Percentiles rank a stretch among this genome's conserved stretches.
Conservation (phyloP, 2,113 vertebrate genomes). For the Pogona vitticeps region DNA sequence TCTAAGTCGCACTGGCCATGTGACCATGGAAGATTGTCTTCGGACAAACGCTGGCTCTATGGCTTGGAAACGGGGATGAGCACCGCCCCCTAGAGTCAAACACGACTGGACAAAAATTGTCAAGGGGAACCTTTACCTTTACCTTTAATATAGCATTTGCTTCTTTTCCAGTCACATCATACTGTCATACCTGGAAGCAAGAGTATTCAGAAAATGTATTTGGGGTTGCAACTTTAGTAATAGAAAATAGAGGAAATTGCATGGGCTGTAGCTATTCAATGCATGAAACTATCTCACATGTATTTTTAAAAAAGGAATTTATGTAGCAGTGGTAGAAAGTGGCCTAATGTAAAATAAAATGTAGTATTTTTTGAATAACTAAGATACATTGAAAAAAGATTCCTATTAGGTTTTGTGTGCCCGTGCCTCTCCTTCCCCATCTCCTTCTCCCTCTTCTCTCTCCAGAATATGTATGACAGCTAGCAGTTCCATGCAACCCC, state of each 20-base stretch:
- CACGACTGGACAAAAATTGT: too few species aligned
- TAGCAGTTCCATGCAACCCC: conserved; percentile 25
- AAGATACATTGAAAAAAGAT: neutral
- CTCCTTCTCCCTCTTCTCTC: neutral
- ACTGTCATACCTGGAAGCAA: neutral
- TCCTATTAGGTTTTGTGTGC: neutral
- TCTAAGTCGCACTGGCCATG: too few species aligned
- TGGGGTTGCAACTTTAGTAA: neutral
- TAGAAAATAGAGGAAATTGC: neutral
- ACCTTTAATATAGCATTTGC: too few species aligned
- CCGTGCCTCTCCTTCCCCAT: neutral
- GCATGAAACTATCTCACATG: neutral
- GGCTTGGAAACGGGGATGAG: too few species aligned
- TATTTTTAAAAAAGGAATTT: neutral
- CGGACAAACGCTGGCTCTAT: too few species aligned
- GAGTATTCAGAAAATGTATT: neutral
- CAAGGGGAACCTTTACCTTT: too few species aligned
- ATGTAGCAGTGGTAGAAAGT: neutral
- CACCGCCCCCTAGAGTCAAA: too few species aligned
- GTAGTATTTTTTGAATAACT: conserved; percentile 11
- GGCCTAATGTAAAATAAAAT: neutral
- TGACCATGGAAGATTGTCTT: too few species aligned
- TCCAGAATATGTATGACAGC: conserved; percentile 4
- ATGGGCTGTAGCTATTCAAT: conserved; percentile 33
- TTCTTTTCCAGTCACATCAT: too few species aligned